Evolutionary conservation across 64 coral and sea anemone genomes (phyloP), one percentile per base, ranked within the genome.

Genomic region (Catalaphyllia jardinei): DNA sequence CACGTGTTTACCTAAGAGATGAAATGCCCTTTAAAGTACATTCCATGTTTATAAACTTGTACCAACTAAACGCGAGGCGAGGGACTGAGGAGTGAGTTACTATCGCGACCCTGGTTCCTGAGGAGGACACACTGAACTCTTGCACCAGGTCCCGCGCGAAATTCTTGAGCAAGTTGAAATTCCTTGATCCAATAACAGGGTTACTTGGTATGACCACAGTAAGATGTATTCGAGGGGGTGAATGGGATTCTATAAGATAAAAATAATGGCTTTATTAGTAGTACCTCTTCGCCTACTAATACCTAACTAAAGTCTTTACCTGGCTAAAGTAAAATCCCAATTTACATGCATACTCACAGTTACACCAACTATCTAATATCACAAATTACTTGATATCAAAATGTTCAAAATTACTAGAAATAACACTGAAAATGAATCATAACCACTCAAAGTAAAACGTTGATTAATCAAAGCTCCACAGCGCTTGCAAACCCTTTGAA

Each of bases 81-180:
- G 65, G 31, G 29, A 74, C 10, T 27, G 59, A 78, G 25, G 71
- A 77, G 20, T 79, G 69, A 71, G 76, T 79, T 62, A 89, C 74
- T 29, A 89, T 67, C 20, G 88, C 88, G 15, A 89, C 46, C 22
- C 88, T 89, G 52, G 88, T 79, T 72, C 88, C 88, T 71, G 88
- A 89, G 5, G 76, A 38, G 46, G 88, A 89, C 10, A 89, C 77
- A 42, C 62, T 71, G 22, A 89, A 81, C 29, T 69, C 60, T 57
- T 89, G 65, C 3, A 89, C 88, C 14, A 89, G 77, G 16, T 71
- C 28, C 16, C 27, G 24, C 25, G 38, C 76, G 62, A 89, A 80
- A 2, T 24, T 22, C 63, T 89, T 89, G 28, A 72, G 27, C 33
- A 80, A 31, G 16, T 51, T 10, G 55, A 81, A 89, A 52, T 80